Evolutionary conservation across 30 jellyfish, hydroid and myxozoan species (phyloP).

Genomic region (Sanderia malayensis): DNA sequence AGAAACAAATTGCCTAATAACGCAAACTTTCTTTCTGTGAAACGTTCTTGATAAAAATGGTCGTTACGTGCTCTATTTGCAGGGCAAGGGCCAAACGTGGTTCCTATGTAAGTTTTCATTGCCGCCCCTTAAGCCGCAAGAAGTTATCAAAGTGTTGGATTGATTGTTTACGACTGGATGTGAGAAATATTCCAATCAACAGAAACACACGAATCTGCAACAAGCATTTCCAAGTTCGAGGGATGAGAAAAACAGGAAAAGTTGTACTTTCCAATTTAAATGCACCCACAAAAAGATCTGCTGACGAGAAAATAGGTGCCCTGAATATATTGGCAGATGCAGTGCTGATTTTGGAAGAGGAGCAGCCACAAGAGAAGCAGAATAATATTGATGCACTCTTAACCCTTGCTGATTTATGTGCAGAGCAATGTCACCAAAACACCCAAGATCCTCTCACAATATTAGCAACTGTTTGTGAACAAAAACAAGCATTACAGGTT

Average conservation of each 20-base stretch:
- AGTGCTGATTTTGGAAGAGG: conserved; percentile 1
- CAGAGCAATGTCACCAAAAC: conserved; percentile 5
- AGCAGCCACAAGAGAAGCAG: conserved; percentile 10
- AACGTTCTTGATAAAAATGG: no score
- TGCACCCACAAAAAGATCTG: no score
- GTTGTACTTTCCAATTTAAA: no score
- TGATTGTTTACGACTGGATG: neutral
- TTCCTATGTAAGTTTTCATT: no score
- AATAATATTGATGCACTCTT: neutral
- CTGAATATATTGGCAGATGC: no score
- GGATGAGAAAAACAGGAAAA: conserved; percentile 7
- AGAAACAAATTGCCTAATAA: no score
- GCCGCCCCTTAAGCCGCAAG: no score
- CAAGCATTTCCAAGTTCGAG: neutral
- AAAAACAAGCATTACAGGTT: no score
- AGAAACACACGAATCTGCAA: conserved; percentile 13
- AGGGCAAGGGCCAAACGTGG: no score
- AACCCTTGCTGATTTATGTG: conserved; percentile 4
- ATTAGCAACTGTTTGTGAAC: conserved; percentile 4
- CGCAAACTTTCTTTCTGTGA: no score
- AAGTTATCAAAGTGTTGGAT: neutral
- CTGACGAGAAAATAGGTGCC: no score
- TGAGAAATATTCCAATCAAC: neutral
- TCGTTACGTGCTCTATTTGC: no score
- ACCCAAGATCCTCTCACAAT: conserved; percentile 1